Evolutionary conservation across 37 sponge, comb jelly and placozoan species (phyloP), one percentile per base, ranked within the genome.

Genomic region (Haliclona indistincta): DNA sequence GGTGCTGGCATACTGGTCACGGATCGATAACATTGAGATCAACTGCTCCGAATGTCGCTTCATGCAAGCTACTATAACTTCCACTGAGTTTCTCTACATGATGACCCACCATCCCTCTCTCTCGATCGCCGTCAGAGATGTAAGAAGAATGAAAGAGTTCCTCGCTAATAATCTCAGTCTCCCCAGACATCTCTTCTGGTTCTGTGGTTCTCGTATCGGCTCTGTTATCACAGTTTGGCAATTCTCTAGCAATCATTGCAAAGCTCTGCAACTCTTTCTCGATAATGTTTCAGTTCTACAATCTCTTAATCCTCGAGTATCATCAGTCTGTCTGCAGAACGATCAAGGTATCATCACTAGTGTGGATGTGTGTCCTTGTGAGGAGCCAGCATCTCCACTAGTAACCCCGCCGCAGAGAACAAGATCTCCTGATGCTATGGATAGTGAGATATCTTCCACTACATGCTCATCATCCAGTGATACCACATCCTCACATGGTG

Each of bases 171-270:
- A 53, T 44, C 53, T 70, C 30, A 2, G 35, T 17, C 29, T 70
- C 28, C 54, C 29, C 13, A 3, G 35, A 3, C 71, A 70, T 36
- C 15, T 1, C 30, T 70, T 70, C 36, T 20, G 32, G 2, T 32
- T 70, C 2, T 34, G 15, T 47, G 4, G 29, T 38, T 52, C 71
- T 38, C 35, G 33, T 34, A 17, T 10, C 1, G 71, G 71, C 3
- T 70, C 71, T 13, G 20, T 25, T 47, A 34, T 47, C 26, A 34
- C 52, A 17, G 71, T 25, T 30, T 70, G 71, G 71, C 32, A 51
- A 54, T 4, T 70, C 4, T 54, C 32, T 47, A 36, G 2, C 29
- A 25, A 6, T 5, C 36, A 35, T 28, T 32, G 20, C 29, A 70
- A 47, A 25, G 54, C 29, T 8, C 19, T 19, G 10, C 40, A 7